These are phyloP conservation scores for Acleris cristana DNA, from an alignment of 2,888 invertebrate genomes.

Conservation along the genomic window DNA sequence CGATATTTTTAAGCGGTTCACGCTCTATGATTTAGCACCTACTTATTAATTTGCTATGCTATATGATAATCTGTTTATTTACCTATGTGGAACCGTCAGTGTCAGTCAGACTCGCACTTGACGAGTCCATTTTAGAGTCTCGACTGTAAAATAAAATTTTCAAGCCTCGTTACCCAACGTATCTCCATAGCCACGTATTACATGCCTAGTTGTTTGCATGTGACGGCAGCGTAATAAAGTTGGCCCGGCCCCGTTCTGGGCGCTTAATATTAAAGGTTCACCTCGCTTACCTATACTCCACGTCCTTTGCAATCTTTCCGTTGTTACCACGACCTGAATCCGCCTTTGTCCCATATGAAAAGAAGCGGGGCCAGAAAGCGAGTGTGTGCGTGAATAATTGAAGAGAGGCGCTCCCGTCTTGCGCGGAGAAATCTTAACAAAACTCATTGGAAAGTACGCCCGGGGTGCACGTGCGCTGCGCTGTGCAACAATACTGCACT, in stretches of 20 bases:
- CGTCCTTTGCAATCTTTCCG: slow-evolving; percentile 76
- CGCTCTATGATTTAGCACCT: too few species aligned
- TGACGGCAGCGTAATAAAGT: slow-evolving; percentile 67
- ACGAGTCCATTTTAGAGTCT: slow-evolving; percentile 39
- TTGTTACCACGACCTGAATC: slow-evolving; percentile 77
- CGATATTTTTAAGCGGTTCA: too few species aligned
- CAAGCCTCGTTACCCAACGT: slow-evolving; percentile 23
- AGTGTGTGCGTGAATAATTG: slow-evolving; percentile 79
- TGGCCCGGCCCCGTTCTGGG: slow-evolving; percentile 53
- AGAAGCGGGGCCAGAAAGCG: slow-evolving; percentile 72
- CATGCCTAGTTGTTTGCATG: slow-evolving; percentile 49
- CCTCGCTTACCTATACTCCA: slow-evolving; percentile 57
- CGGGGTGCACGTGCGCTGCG: slow-evolving; percentile 48
- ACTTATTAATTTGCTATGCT: too few species aligned
- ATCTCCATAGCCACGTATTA: neutral
- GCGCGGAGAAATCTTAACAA: slow-evolving; percentile 68
- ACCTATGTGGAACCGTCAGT: too few species aligned
- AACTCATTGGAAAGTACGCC: slow-evolving; percentile 61
- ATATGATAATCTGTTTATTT: too few species aligned
- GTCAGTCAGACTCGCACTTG: too few species aligned
- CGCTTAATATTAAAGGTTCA: slow-evolving; percentile 76
- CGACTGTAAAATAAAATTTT: slow-evolving; percentile 46
- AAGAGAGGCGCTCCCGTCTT: slow-evolving; percentile 63
- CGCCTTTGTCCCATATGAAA: slow-evolving; percentile 78
- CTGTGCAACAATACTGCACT: slow-evolving; percentile 14